Evolutionary conservation across 2,888 invertebrate species (phyloP), one percentile per base, ranked within the genome.

Genomic region (Spisula subtruncata): DNA sequence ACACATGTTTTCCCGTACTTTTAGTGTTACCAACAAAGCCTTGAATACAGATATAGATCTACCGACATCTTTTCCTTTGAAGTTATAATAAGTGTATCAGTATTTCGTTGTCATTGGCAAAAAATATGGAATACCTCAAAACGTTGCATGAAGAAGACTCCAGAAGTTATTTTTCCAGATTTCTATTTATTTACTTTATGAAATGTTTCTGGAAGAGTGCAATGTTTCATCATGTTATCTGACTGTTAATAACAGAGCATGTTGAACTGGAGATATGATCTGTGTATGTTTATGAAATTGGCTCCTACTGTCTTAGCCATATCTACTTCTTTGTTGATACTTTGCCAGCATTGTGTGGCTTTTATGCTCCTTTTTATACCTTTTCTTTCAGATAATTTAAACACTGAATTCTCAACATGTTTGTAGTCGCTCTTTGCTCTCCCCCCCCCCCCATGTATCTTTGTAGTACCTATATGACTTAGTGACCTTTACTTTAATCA

Each of bases 301-400:
- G 60, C 25, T 66, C 60, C 60, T n/a, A 25, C 25, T 66, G n/a
- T 66, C 60, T 25, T 20, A 16, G 18, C n/a, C n/a, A 60, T 60
- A 60, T 60, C 25, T 66, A 25, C 60, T 66, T 66, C 25, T 66
- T n/a, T 66, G n/a, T 66, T 66, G 60, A 25, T 66, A 66, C 60
- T n/a, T 66, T 66, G 60, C 60, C 60, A 66, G 60, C 25, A 25
- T 25, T 25, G 25, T 66, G 41, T n/a, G 25, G 5, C n/a, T 66
- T 66, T 66, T 66, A 66, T 66, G n/a, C 25, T 66, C 60, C 60
- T 66, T 66, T 66, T 66, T 66, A 66, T 25, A 66, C 12, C 25
- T 60, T 66, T 66, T n/a, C 1, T 25, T 66, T 25, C 60, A 25
- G 25, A 66, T 66, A 25, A 66, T 66, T 25, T 25, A 66, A 66